Percentiles rank a stretch among this genome's conserved stretches.
These are phyloP conservation scores for Brachyhypopomus gauderio DNA, from an alignment of 2,113 vertebrate genomes.

Conservation along the genomic window DNA sequence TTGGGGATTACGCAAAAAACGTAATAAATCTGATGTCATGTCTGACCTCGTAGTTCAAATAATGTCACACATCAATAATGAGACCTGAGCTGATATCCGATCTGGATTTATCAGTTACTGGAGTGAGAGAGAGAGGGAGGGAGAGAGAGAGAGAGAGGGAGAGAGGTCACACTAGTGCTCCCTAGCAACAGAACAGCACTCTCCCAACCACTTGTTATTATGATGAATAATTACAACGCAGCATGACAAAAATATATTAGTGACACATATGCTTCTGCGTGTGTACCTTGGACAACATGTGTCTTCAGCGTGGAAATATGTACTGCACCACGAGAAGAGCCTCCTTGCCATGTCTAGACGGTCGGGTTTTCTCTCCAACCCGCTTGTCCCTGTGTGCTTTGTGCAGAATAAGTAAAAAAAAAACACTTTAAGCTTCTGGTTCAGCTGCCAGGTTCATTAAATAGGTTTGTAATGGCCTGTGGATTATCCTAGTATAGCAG, in stretches of 20 bases:
- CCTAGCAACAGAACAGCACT: slow-evolving; percentile 49
- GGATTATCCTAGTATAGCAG: not conserved
- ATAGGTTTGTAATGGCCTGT: not conserved
- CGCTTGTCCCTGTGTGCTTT: not conserved
- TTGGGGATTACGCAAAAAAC: no score
- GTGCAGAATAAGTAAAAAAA: not conserved
- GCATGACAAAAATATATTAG: slow-evolving; percentile 15
- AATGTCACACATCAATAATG: no score
- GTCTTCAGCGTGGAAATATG: not conserved
- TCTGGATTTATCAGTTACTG: no score
- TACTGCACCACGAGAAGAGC: not conserved
- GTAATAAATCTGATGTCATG: no score
- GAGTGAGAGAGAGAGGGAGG: not conserved
- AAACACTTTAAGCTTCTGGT: not conserved
- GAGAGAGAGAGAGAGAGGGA: not conserved
- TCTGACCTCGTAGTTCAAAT: no score
- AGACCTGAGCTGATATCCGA: no score
- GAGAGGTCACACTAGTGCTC: slow-evolving; percentile 36
- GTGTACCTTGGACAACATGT: slow-evolving; percentile 9
- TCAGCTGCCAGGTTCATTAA: not conserved
- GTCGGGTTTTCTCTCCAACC: no score
- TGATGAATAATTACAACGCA: slow-evolving; percentile 17
- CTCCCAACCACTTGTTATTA: slow-evolving; percentile 27
- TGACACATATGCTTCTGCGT: not conserved
- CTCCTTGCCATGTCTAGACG: not conserved